Conservation (phyloP, 2,797 vertebrate genomes). For the Macroramphosus scolopax region DNA sequence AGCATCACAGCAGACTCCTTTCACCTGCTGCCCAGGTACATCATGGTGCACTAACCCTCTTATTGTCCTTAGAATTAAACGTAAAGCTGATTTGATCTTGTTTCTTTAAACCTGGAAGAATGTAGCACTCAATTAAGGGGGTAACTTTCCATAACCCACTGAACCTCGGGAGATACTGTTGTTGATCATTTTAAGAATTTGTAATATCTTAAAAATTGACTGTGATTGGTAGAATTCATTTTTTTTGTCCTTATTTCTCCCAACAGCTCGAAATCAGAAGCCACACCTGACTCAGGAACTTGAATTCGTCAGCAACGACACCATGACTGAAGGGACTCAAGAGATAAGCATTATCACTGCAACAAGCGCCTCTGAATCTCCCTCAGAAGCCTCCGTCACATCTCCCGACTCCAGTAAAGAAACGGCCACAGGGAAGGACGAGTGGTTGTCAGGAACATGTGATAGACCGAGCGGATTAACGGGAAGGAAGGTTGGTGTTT, state of each 20-base stretch:
- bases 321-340: not conserved
- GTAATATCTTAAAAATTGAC: no score
- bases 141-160: no score
- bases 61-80: no score
- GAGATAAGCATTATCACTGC: not conserved
- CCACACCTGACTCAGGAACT: conserved; percentile 1
- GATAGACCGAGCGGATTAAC: conserved; percentile 20
- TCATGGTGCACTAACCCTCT: no score
- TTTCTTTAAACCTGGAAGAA: no score
- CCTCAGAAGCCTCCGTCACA: conserved; percentile 10
- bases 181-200: no score
- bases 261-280: conserved; percentile 28
- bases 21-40: conserved; percentile 19
- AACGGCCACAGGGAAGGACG: not conserved
- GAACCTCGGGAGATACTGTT: no score
- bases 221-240: no score
- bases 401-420: not conserved
- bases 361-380: conserved; percentile 1
- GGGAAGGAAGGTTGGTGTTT: conserved; percentile 36
- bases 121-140: no score
- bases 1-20: conserved; percentile 5
- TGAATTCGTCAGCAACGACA: not conserved
- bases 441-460: not conserved
- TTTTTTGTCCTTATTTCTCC: conserved; percentile 4
- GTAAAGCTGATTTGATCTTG: no score